Base-by-base conservation (phyloP, 2,113 vertebrate genomes). In the Pseudopodoces humilis region DNA sequence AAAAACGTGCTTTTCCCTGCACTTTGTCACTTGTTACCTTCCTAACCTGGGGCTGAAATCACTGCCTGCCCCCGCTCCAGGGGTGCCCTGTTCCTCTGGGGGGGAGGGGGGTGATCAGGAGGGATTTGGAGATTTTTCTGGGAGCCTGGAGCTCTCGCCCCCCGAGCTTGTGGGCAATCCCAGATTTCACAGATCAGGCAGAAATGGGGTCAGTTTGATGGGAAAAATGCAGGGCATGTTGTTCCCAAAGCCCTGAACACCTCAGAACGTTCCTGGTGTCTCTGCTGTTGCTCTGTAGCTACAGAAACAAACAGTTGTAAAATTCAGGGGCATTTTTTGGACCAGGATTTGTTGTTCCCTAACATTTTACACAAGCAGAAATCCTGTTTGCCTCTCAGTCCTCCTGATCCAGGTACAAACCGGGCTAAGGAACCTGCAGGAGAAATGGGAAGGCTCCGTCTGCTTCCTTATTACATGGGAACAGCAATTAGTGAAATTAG, bases 381-480 rank as follows among this genome's bases (percentile, higher is more conserved):
- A 15, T 74, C 10, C 3, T 3, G 7, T 58, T 80, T 35, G n/a
- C 43, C 39, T 84, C 19, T 33, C 41, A 62, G 1, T 49, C 50
- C 60, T 79, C 39, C 2, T 31, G n/a, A 22, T 13, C 15, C 15
- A 11, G 10, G 14, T 43, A 25, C 27, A 33, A 43, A 52, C 15
- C 49, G 0, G 0, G 28, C 70, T 30, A 3, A 59, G 59, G 58
- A n/a, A 72, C n/a, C 69, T 37, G 18, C 35, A 13, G 37, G 63
- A 47, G 46, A 72, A 89, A 56, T 2, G 10, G 9, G 2, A 37
- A n/a, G 22, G 17, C 35, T 37, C 28, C 0, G 2, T 4, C 39
- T 52, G 4, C 10, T 50, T 83, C 70, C 27, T 47, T 64, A 3
- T 53, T 44, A 5, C 16, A 6, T 0, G 0, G 44, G 31, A 79